Evolutionary conservation across 2,888 invertebrate species (phyloP).

Genomic region (Pinctada fucata): DNA sequence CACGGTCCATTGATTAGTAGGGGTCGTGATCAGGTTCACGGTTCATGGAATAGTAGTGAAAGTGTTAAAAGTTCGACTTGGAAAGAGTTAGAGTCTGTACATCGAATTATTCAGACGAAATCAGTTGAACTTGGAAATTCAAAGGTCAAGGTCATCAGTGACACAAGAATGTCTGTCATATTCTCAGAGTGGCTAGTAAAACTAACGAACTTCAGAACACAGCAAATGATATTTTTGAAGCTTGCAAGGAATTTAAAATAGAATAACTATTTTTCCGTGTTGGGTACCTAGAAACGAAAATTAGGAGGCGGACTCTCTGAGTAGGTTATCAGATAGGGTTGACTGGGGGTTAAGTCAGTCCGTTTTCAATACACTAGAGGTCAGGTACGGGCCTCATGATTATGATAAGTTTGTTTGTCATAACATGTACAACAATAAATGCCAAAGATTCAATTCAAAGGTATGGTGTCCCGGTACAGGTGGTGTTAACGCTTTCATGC

Average conservation of each 20-base stretch:
- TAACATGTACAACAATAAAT: background rate
- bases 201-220: no score
- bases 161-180: background rate
- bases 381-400: slow-evolving; percentile 1
- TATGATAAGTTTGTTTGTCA: background rate
- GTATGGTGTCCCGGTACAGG: slow-evolving; percentile 3
- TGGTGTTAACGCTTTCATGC: background rate
- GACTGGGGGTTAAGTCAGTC: background rate
- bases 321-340: background rate
- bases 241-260: no score
- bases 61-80: slow-evolving; percentile 3
- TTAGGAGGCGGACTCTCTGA: background rate
- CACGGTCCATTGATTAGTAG: no score
- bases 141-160: background rate
- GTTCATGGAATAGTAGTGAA: background rate
- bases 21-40: background rate
- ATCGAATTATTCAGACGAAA: background rate
- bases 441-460: background rate
- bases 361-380: background rate
- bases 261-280: background rate
- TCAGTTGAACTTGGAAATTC: background rate
- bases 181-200: no score
- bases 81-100: background rate
- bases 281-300: background rate
- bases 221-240: no score